Evolutionary conservation across 2,888 invertebrate species (phyloP).

Genomic region (Calameuta filiformis): DNA sequence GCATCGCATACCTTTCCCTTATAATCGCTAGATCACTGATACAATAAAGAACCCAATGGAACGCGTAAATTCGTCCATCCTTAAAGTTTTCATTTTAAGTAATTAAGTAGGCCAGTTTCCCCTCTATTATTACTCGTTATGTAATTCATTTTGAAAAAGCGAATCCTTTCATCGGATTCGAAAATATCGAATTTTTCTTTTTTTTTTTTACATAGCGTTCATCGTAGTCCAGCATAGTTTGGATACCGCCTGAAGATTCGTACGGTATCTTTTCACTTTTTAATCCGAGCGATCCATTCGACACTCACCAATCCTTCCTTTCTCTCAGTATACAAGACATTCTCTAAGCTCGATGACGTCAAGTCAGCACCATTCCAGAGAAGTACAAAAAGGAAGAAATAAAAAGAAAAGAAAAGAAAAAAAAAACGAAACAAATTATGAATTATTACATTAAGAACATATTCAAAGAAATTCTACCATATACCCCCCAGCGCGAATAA

Average conservation of each 20-base stretch:
- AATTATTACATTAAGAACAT: slow-evolving; percentile 41
- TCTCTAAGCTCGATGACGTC: slow-evolving; percentile 11
- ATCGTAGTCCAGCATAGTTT: not conserved
- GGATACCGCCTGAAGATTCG: not conserved
- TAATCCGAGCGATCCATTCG: not conserved
- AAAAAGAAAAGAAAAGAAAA: slow-evolving; percentile 16
- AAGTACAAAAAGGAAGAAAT: slow-evolving; percentile 44
- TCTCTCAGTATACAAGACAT: not conserved
- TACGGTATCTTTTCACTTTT: not conserved
- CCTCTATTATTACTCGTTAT: not conserved
- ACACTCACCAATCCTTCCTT: not conserved
- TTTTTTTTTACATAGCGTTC: not conserved
- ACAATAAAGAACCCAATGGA: not conserved
- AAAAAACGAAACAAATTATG: slow-evolving; percentile 28
- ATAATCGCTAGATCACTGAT: not conserved
- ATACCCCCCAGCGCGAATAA: not conserved
- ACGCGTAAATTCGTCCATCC: not conserved
- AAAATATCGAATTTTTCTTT: not conserved
- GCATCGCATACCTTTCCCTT: not conserved
- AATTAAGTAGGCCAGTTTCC: not conserved
- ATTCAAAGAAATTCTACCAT: slow-evolving; percentile 4
- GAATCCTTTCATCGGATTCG: not conserved
- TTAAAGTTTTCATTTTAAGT: not conserved
- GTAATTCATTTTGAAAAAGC: not conserved
- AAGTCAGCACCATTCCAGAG: slow-evolving; percentile 51